Base-by-base conservation (phyloP, 2,888 invertebrate genomes). In the Calephelis perditalis region DNA sequence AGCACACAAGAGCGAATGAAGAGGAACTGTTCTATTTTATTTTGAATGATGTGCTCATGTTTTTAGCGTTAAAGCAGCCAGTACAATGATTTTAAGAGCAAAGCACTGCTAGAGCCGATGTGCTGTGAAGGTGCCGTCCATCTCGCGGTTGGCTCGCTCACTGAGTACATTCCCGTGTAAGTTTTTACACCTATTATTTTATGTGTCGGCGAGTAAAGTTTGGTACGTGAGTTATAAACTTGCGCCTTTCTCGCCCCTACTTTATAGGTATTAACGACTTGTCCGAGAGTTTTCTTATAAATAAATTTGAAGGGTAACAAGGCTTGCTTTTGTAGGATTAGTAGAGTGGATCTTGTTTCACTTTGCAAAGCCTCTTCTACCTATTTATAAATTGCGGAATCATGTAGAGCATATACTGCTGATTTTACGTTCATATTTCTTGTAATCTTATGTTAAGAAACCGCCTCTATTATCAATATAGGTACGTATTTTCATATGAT, bases 241-340 rank as follows among this genome's bases (percentile, higher is more conserved):
- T 86, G 88, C 86, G 88, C 86, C 88, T 86, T 86, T 88, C 86
- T 87, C 86, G 88, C 88, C 88, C 89, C 89, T 90, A 89, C 90
- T 90, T 90, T 90, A 90, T 90, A 90, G 89, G 90, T 90, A 90
- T 90, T 90, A 90, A 90, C 90, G 90, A 87, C 90, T 88, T 90
- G 90, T 90, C 90, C 89, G 85, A 90, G 90, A 89, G 89, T 90
- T 90, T 90, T 90, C 90, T 90, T 90, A 90, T 90, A 90, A 90
- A 90, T 90, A 90, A 90, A 90, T 90, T 90, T 90, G 90, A 90
- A 90, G 88, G 90, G 90, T 86, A 87, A 90, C 90, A 90, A 88
- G 89, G 86, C 87, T 89, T 87, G 89, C 89, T 88, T 90, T 90
- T 90, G 90, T 90, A 83, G 90, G 89, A 90, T 90, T 90, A 90